phyloP scores from a whole-genome alignment of 2,797 vertebrate genomes.

The Falco peregrinus region DNA sequence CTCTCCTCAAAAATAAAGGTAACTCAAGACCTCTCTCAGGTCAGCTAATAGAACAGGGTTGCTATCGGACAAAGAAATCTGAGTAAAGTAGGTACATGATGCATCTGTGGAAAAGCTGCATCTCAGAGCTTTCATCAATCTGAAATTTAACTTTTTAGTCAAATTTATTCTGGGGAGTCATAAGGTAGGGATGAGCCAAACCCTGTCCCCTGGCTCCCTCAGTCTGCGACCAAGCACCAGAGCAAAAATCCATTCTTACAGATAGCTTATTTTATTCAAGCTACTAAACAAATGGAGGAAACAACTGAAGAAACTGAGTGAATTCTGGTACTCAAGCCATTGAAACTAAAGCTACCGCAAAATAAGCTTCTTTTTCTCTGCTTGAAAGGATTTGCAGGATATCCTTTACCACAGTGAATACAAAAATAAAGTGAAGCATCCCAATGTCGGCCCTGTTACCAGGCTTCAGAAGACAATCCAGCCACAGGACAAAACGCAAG shows the following conservation, averaged over 20 bases:
- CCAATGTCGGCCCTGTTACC: neutral
- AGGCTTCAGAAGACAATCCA: neutral
- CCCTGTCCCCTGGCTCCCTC: rapidly evolving
- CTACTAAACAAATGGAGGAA: neutral
- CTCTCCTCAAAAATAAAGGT: neutral
- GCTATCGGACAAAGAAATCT: neutral
- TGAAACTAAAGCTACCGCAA: neutral
- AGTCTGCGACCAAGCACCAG: neutral
- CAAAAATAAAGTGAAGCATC: neutral
- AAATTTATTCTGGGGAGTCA: neutral
- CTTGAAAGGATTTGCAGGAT: neutral
- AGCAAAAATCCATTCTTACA: neutral
- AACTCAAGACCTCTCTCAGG: neutral
- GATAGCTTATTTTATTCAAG: neutral
- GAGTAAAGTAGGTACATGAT: neutral
- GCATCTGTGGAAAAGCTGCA: neutral
- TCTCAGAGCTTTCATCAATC: neutral
- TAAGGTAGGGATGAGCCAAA: neutral
- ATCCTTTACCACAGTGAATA: neutral
- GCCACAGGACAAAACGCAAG: rapidly evolving
- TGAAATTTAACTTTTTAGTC: neutral
- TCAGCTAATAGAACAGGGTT: neutral
- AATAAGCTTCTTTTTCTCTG: neutral
- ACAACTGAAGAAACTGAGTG: neutral
- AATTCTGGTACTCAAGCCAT: neutral